phyloP scores from a whole-genome alignment of 2,113 vertebrate species.

The Steatornis caripensis region DNA sequence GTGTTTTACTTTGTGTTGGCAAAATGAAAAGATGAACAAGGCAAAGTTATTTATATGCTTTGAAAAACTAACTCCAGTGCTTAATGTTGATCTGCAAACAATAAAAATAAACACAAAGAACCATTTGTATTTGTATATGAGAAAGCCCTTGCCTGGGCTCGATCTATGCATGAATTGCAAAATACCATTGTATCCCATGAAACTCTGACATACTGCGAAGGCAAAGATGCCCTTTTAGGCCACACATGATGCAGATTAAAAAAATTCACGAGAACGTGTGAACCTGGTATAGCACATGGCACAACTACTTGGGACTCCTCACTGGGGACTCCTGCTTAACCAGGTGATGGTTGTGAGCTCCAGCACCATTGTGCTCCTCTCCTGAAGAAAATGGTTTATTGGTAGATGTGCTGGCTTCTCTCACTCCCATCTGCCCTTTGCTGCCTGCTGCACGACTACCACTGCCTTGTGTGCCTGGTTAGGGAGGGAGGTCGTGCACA shows the following conservation, averaged over 20 bases:
- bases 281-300: neutral
- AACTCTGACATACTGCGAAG: neutral
- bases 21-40: neutral
- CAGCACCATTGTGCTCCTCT: neutral
- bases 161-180: neutral
- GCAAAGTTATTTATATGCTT: neutral
- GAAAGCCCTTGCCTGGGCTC: neutral
- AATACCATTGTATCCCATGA: neutral
- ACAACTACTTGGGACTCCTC: neutral
- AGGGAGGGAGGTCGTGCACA: neutral
- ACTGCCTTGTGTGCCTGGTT: neutral
- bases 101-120: neutral
- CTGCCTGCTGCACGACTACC: neutral
- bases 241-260: neutral
- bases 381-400: neutral
- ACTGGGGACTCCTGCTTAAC: neutral
- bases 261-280: neutral
- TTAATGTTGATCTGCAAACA: neutral
- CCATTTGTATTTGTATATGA: neutral
- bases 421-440: fast-evolving
- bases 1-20: neutral
- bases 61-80: neutral
- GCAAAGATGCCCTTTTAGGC: neutral
- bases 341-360: neutral
- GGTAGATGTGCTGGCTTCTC: neutral